A percentile compares a stretch with the other conserved stretches of the same genome.
phyloP scores from a whole-genome alignment of 2,888 invertebrate species.

The Syrphus vitripennis region DNA sequence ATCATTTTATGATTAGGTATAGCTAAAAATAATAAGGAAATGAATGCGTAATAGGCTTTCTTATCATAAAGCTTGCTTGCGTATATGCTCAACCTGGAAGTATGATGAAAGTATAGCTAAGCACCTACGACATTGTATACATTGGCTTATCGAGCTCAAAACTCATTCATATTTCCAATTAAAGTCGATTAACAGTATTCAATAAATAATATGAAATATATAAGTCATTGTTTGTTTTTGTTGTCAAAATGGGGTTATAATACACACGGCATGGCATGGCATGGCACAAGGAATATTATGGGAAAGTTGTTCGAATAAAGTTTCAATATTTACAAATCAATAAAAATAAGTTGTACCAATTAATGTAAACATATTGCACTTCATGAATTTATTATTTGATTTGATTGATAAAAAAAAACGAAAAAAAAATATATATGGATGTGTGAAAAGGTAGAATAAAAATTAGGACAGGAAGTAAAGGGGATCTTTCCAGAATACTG shows the following conservation, averaged over 20 bases:
- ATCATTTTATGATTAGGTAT: neutral
- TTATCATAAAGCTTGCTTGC: neutral
- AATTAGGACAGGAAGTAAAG: neutral
- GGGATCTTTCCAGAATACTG: neutral
- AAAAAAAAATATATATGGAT: too few species aligned
- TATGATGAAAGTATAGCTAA: neutral
- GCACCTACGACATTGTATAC: neutral
- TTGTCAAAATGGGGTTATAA: neutral
- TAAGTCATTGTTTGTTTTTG: neutral
- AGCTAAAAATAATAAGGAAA: neutral
- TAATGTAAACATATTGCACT: neutral
- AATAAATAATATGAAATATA: conserved; percentile 25
- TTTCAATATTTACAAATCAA: neutral
- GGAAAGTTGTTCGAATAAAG: neutral
- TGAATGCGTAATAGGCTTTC: neutral
- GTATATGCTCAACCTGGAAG: neutral
- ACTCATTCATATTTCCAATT: conserved; percentile 58
- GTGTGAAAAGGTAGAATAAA: neutral
- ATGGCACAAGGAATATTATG: too few species aligned
- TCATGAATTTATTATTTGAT: neutral
- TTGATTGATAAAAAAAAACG: neutral
- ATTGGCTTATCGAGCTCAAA: conserved; percentile 27
- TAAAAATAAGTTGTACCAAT: neutral
- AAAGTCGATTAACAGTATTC: conserved; percentile 49
- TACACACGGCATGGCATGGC: too few species aligned